Evolutionary conservation across 2,113 vertebrate genomes (phyloP).

Genomic region (Pogonocichla stellata): DNA sequence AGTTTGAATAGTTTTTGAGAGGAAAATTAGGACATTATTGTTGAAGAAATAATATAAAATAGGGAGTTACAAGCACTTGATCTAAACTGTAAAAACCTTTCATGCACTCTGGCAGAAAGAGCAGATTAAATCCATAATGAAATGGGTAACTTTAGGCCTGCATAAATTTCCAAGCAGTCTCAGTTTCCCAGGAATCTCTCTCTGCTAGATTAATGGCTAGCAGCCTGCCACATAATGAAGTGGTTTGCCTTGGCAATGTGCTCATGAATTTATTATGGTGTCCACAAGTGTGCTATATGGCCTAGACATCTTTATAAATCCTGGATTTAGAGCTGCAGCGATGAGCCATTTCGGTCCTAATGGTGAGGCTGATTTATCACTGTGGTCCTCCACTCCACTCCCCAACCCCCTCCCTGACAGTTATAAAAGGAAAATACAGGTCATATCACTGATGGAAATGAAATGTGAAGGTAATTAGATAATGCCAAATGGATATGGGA

Average conservation of each 20-base stretch:
- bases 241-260: constrained; percentile 92
- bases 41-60: constrained; percentile 80
- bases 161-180: constrained; percentile 87
- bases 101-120: constrained; percentile 75
- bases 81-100: constrained; percentile 80
- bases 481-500: constrained; percentile 85
- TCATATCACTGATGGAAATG: constrained; percentile 89
- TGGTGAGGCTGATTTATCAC: constrained; percentile 89
- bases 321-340: constrained; percentile 81
- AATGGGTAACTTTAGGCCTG: constrained; percentile 92
- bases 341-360: constrained; percentile 84
- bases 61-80: constrained; percentile 79
- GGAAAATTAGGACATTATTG: constrained; percentile 75
- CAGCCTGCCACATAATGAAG: constrained; percentile 93
- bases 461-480: constrained; percentile 94
- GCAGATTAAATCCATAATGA: constrained; percentile 95
- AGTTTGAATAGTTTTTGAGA: constrained; percentile 63
- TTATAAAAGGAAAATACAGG: constrained; percentile 85
- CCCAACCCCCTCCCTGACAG: constrained; percentile 75
- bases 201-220: constrained; percentile 92
- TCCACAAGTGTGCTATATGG: constrained; percentile 91
- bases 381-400: constrained; percentile 73
- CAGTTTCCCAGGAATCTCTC: constrained; percentile 85
- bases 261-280: constrained; percentile 96
- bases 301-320: constrained; percentile 95